Percentiles rank a stretch among this genome's conserved stretches.
Conservation (phyloP, 2,888 invertebrate species). For the Parelbella ahira region DNA sequence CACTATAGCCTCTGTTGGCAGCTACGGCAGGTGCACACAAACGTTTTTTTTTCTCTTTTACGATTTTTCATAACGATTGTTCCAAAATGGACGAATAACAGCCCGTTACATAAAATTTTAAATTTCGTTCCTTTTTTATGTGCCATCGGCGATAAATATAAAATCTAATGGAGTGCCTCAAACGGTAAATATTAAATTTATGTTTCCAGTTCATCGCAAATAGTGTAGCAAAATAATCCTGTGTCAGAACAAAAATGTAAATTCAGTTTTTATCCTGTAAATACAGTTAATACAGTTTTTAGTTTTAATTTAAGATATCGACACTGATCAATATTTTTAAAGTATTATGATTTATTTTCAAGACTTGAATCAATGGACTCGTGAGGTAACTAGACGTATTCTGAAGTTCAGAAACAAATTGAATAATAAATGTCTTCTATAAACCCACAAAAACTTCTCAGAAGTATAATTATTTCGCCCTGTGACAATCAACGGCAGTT, state of each 20-base stretch:
- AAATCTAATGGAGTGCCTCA: slow-evolving; percentile 16
- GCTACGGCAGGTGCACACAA: slow-evolving; percentile 17
- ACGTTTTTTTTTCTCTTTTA: slow-evolving; percentile 15
- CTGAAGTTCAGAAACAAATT: too few species aligned
- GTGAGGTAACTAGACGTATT: too few species aligned
- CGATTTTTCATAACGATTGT: slow-evolving; percentile 20
- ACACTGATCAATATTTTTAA: too few species aligned
- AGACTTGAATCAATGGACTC: too few species aligned
- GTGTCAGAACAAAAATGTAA: too few species aligned
- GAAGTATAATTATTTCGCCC: slow-evolving; percentile 32
- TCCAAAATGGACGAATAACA: slow-evolving; percentile 21
- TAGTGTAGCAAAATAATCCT: too few species aligned
- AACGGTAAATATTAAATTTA: slow-evolving; percentile 13
- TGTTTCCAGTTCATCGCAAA: background rate
- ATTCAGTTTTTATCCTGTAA: too few species aligned
- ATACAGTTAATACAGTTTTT: too few species aligned
- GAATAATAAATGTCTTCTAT: too few species aligned
- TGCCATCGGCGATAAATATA: slow-evolving; percentile 18
- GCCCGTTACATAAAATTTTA: slow-evolving; percentile 24
- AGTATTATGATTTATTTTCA: too few species aligned
- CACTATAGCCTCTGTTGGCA: slow-evolving; percentile 2
- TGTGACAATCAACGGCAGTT: slow-evolving; percentile 41
- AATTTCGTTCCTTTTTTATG: slow-evolving; percentile 20
- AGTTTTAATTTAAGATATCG: too few species aligned
- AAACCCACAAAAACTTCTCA: slow-evolving; percentile 20